Evolutionary conservation across 1,140 invertebrate species (phyloP), one percentile per base, ranked within the genome.

Genomic region (Cyrtorhinus lividipennis): DNA sequence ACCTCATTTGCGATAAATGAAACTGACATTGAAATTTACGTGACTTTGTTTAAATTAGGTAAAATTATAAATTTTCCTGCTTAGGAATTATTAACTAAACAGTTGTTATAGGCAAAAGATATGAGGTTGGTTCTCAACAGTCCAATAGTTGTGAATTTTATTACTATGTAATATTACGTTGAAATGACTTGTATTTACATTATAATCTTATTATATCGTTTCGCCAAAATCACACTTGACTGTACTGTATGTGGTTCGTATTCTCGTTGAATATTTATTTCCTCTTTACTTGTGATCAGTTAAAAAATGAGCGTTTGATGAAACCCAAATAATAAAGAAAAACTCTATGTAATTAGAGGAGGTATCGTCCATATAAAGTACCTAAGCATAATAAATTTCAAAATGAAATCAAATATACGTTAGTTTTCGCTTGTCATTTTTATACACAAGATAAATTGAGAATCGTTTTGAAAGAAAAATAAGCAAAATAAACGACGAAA

Each of bases 351-450:
- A 53, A 53, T 53, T 12, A 53, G 20, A 53, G n/a, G 38, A n/a
- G 48, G 48, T 53, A 53, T 53, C 48, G 48, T 53, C 48, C 48
- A 53, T 53, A 53, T 44, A 44, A n/a, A 15, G 48, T 53, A 53
- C 48, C 48, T 53, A 53, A 53, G 48, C 48, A 15, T 53, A 53
- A 15, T 53, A 22, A 53, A 53, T 53, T 53, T 22, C n/a, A n/a
- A n/a, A n/a, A n/a, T n/a, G n/a, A n/a, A n/a, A n/a, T n/a, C 10
- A 53, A 53, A 22, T 53, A 53, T 15, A 20, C 48, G 20, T 53
- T 53, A 53, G 48, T 53, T 53, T 53, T 53, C 18, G 48, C 48
- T 53, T 53, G 48, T 53, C 48, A 53, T 53, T 53, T 53, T 53
- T 53, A 53, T 53, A 53, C 48, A 53, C 48, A 53, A 22, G 48